Conservation (phyloP, 2,797 vertebrate species). For the Tauraco hartlaubi region DNA sequence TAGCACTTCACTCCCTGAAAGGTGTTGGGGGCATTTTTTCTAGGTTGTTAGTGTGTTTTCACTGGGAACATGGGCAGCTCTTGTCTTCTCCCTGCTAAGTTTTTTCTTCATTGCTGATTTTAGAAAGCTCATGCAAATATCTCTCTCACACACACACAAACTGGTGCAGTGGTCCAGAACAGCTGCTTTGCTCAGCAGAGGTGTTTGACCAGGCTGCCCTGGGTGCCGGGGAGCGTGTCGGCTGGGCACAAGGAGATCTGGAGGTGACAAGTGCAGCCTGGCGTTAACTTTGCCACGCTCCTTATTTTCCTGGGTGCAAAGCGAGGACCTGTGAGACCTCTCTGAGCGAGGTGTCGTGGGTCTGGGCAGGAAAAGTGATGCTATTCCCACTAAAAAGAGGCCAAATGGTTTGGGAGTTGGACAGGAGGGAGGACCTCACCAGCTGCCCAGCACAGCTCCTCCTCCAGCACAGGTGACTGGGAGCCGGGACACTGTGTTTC, state of each 20-base stretch:
- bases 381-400: not conserved
- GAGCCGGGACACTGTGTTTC: rapidly evolving
- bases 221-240: rapidly evolving
- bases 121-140: not conserved
- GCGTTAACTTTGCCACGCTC: not conserved
- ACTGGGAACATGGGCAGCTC: not conserved
- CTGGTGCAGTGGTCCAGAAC: not conserved
- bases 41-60: not conserved
- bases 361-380: not conserved
- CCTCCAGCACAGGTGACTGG: not conserved
- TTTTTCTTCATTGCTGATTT: not conserved
- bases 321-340: not conserved
- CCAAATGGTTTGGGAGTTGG: not conserved
- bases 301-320: not conserved
- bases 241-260: not conserved
- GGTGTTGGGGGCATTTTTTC: not conserved
- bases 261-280: not conserved
- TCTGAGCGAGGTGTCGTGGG: not conserved
- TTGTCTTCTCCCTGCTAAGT: not conserved
- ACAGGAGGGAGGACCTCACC: not conserved
- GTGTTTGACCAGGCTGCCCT: no score
- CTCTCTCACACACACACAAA: not conserved
- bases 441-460: not conserved
- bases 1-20: not conserved
- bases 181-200: not conserved